These are phyloP conservation scores for Enteromius unitaeniatus DNA, from an alignment of 2,797 vertebrate species.

Conservation along the genomic window DNA sequence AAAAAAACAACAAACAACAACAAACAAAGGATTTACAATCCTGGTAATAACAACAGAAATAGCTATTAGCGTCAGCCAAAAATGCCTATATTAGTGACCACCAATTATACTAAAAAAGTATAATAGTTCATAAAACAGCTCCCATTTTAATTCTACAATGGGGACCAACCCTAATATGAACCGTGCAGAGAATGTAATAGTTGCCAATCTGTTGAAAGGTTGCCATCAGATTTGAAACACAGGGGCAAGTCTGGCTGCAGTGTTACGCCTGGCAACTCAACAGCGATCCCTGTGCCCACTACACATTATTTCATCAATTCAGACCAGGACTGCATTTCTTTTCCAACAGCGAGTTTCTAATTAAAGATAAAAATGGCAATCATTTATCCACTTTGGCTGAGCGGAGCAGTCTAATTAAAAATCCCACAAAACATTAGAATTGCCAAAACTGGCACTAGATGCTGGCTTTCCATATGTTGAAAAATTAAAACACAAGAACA, in stretches of 20 bases:
- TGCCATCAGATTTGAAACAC: slow-evolving; percentile 35
- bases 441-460: slow-evolving; percentile 13
- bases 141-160: background rate
- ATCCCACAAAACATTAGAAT: slow-evolving; percentile 23
- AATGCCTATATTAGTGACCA: background rate
- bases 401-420: background rate
- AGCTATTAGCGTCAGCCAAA: background rate
- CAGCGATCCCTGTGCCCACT: slow-evolving; percentile 27
- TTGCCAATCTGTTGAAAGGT: slow-evolving; percentile 43
- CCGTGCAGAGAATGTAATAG: slow-evolving; percentile 3
- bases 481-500: slow-evolving; percentile 3
- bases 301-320: slow-evolving; percentile 19
- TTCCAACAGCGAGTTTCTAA: slow-evolving; percentile 20
- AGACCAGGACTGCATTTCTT: background rate
- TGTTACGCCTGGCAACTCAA: slow-evolving; percentile 28
- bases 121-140: background rate
- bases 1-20: no score
- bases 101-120: background rate
- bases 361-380: slow-evolving; percentile 27
- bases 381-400: slow-evolving; percentile 22
- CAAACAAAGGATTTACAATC: background rate
- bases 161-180: background rate
- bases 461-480: slow-evolving; percentile 26
- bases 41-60: background rate
- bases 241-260: slow-evolving; percentile 29